Evolutionary conservation across 2,113 vertebrate species (phyloP).

Genomic region (Tor tambroides): DNA sequence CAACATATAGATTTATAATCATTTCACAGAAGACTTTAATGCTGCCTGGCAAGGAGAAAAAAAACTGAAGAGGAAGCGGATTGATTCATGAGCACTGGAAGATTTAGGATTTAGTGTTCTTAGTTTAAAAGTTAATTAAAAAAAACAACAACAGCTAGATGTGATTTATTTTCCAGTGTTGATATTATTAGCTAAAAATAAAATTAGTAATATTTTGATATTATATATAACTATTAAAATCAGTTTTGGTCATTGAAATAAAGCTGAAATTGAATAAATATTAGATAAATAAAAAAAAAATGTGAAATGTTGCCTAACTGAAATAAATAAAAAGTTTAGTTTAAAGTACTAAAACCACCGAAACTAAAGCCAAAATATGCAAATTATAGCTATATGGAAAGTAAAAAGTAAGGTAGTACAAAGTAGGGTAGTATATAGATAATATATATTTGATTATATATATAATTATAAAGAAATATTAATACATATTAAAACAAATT

Average conservation of each 20-base stretch:
- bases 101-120: neutral
- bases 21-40: conserved; percentile 27
- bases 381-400: no score
- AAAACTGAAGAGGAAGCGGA: neutral
- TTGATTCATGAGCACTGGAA: neutral
- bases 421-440: no score
- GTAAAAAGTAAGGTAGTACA: no score
- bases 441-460: no score
- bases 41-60: conserved; percentile 11
- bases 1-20: conserved; percentile 34
- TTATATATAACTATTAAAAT: neutral
- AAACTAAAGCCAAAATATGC: no score
- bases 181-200: no score
- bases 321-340: neutral
- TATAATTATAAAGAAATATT: no score
- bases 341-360: neutral
- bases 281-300: neutral
- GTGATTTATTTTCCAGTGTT: neutral
- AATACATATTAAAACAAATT: no score
- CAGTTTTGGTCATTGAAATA: neutral
- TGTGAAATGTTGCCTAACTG: neutral
- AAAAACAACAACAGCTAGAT: neutral
- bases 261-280: neutral
- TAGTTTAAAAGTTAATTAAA: neutral
- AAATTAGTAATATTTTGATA: neutral